These are phyloP conservation scores for Cynaeus angustus DNA, from an alignment of 2,888 invertebrate genomes.

Conservation along the genomic window DNA sequence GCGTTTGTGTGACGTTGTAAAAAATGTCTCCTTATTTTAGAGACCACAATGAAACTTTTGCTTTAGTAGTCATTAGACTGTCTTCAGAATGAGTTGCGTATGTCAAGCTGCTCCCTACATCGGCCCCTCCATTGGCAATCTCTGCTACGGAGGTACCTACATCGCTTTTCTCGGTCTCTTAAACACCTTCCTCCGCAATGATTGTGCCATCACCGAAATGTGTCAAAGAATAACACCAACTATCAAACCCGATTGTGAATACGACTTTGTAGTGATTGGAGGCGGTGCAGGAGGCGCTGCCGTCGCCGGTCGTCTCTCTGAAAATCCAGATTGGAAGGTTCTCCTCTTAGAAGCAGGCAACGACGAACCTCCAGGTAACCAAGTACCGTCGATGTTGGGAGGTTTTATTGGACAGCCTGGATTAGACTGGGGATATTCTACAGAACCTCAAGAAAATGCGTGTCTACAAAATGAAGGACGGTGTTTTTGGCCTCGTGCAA, in stretches of 20 bases:
- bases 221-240: background rate
- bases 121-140: background rate
- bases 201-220: background rate
- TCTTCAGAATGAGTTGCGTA: background rate
- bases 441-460: slow-evolving; percentile 76
- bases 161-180: background rate
- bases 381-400: background rate
- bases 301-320: slow-evolving; percentile 77
- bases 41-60: too few relatives aligned
- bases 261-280: slow-evolving; percentile 77
- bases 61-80: background rate
- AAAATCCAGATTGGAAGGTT: slow-evolving; percentile 76
- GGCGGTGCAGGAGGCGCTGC: slow-evolving; percentile 78
- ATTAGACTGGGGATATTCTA: slow-evolving; percentile 78
- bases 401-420: background rate
- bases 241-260: background rate
- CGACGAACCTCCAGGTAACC: slow-evolving; percentile 3
- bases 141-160: background rate
- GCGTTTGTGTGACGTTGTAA: too few relatives aligned
- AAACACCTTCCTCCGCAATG: background rate
- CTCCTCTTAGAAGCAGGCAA: slow-evolving; percentile 66
- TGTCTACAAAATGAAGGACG: slow-evolving; percentile 73
- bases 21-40: too few relatives aligned
- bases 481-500: slow-evolving; percentile 80
- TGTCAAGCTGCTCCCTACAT: background rate